Evolutionary conservation across 1,140 invertebrate species (phyloP), one percentile per base, ranked within the genome.

Genomic region (Papilio polytes): DNA sequence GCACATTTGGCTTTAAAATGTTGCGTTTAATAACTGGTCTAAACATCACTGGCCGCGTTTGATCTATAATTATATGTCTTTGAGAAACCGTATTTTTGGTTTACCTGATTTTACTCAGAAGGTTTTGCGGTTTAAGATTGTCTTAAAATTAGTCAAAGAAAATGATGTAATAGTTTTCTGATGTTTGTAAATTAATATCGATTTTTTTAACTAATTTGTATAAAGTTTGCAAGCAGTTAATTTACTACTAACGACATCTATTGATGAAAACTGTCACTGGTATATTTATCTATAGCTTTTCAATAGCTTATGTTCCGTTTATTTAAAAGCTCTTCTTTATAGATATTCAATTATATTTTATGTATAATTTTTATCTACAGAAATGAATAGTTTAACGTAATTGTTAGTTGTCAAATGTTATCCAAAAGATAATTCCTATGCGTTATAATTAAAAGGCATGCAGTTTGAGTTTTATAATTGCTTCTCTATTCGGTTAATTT

Each of bases 11-110:
- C 80, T 82, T 85, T 83, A 88, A 90, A 91, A 78, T 85, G 85
- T 80, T 85, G 48, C 87, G 85, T 91, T 93, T 94, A 94, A 94
- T 94, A 91, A 92, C 89, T 81, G 87, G 83, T 81, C 84, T 83
- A 85, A 87, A 88, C 85, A 85, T 80, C 78, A 83, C 82, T 82
- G 74, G 79, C 83, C 86, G 77, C 83, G 86, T 92, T 92, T 90
- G 91, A 93, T 93, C 89, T 90, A 91, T 94, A 94, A 94, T 94
- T 94, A 94, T 93, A 94, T 82, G 88, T 88, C 86, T 87, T 84
- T 85, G 80, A 86, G 83, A 85, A 86, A 86, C 82, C 82, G 83
- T 81, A 85, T 87, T 89, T 89, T 88, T 81, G 82, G 86, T 84
- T 88, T 93, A 90, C 90, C 91, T 92, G 90, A 84, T 83, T 90